These are phyloP conservation scores for Dolichallabes microphthalmus DNA, from an alignment of 2,113 vertebrate species.

Conservation along the genomic window DNA sequence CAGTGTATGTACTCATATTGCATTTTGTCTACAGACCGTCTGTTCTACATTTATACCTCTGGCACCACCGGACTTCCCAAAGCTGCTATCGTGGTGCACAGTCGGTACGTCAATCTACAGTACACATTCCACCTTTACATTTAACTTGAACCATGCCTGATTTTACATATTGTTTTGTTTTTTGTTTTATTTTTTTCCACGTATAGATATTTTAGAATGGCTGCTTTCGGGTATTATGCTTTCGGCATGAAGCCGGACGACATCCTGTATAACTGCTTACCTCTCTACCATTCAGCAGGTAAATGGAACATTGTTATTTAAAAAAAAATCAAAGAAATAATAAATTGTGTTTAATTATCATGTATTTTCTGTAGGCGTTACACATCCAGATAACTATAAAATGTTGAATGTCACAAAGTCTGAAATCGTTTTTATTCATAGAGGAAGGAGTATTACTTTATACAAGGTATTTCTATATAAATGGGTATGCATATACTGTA, in stretches of 20 bases:
- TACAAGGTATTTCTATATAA: neutral
- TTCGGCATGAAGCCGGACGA: constrained; percentile 75
- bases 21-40: constrained; percentile 69
- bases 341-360: neutral
- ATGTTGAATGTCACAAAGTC: neutral
- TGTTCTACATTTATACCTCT: constrained; percentile 91
- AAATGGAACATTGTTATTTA: neutral
- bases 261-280: constrained; percentile 82
- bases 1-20: neutral
- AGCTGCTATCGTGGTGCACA: constrained; percentile 88
- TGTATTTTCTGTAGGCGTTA: neutral
- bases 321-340: neutral
- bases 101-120: constrained; percentile 75
- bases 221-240: constrained; percentile 80
- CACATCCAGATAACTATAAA: neutral
- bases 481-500: too few relatives aligned
- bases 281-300: constrained; percentile 90
- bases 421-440: neutral
- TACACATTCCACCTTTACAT: neutral
- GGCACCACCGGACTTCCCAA: constrained; percentile 89
- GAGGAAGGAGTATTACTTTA: neutral
- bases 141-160: neutral
- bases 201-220: constrained; percentile 84
- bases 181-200: neutral
- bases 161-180: neutral